phyloP scores from a whole-genome alignment of 2,888 invertebrate genomes.

The Stenotaenia linearis region DNA sequence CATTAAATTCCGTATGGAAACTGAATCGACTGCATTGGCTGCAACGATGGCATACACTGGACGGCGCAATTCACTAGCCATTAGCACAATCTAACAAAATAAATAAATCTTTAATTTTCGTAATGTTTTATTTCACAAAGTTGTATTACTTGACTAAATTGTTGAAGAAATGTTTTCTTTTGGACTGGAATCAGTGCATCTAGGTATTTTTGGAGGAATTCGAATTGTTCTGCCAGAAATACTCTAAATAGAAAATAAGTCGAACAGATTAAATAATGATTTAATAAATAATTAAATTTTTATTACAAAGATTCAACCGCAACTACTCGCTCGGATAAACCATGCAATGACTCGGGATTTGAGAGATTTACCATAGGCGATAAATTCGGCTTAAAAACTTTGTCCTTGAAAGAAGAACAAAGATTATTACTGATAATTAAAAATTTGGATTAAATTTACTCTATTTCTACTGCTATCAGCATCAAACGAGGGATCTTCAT shows the following conservation, averaged over 20 bases:
- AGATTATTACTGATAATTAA: neutral
- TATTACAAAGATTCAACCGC: slow-evolving; percentile 77
- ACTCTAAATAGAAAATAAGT: slow-evolving; percentile 50
- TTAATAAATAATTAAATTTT: slow-evolving; percentile 27
- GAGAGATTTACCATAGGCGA: slow-evolving; percentile 62
- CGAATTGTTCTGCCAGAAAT: slow-evolving; percentile 81
- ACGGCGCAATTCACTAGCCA: slow-evolving; percentile 66
- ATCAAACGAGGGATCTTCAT: neutral
- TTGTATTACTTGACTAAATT: slow-evolving; percentile 49
- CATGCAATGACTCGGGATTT: slow-evolving; percentile 68
- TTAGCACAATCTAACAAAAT: slow-evolving; percentile 59
- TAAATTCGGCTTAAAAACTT: slow-evolving; percentile 54
- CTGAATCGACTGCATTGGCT: slow-evolving; percentile 58
- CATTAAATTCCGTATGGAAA: slow-evolving; percentile 62
- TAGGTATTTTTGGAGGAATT: slow-evolving; percentile 74
- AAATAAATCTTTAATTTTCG: neutral
- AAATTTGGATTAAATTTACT: slow-evolving; percentile 55
- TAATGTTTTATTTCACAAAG: neutral
- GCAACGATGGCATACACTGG: slow-evolving; percentile 85
- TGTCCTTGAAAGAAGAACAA: slow-evolving; percentile 41
- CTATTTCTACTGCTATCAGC: slow-evolving; percentile 66
- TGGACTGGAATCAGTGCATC: slow-evolving; percentile 67
- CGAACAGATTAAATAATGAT: neutral
- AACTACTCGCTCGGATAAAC: slow-evolving; percentile 77
- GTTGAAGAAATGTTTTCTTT: slow-evolving; percentile 54